Base-by-base conservation (phyloP, 2,113 vertebrate species). In the Buteo buteo region DNA sequence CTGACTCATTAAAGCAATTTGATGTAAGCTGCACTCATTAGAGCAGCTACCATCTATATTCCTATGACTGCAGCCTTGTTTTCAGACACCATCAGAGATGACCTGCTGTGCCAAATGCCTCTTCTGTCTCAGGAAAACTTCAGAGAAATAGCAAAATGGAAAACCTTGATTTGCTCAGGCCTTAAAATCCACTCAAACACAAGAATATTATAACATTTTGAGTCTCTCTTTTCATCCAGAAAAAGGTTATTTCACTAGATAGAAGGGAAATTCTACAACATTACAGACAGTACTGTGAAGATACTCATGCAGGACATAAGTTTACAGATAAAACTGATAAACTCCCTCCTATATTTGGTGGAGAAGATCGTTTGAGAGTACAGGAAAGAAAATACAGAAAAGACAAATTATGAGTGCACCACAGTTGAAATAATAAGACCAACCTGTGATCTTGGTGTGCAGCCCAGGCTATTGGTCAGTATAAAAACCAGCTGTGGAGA, bases 1-100 rank as follows among this genome's bases (percentile, higher is more conserved):
- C 40, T 54, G 93, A 58, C 89, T 97, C 95, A 95, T 91, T 96
- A 94, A 71, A 84, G 67, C 67, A 85, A 94, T 95, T 72, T 44
- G 70, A 89, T 87, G 88, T 74, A 93, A 91, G 79, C 82, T 80
- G 84, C 44, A 15, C 86, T 96, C 72, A 40, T 94, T 86, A 94
- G 61, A 84, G 62, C 77, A 52, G 84, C 67, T 49, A 64, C 83
- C 93, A 90, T 94, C 92, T 17, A 49, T 29, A 82, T 64, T 69
- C 38, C 88, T 86, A 21, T 4, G 73, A 87, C 76, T n/a, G 78
- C 50, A 74, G 78, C 74, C 74, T 64, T 87, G 82, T 91, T 93
- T 90, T 20, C 71, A 82, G 70, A 54, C 82, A 73, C 21, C 58
- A 90, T 34, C 88, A 90, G 72, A 72, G 84, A 50, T 42, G 55